phyloP scores from a whole-genome alignment of 2,888 invertebrate genomes.

The Hypolimnas misippus region DNA sequence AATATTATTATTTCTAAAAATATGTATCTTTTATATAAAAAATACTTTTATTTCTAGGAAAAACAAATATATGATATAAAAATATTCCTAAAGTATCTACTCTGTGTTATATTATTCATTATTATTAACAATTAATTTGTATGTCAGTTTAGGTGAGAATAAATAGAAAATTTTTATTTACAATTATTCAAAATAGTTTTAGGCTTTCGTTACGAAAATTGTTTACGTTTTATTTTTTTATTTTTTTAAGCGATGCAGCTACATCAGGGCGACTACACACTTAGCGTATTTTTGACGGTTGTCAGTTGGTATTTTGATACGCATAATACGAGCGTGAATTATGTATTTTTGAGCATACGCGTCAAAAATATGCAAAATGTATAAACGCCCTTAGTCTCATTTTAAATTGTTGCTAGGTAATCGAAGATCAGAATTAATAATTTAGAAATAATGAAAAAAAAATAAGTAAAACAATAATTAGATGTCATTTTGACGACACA shows the following conservation, averaged over 20 bases:
- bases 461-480: background rate
- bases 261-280: no score
- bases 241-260: background rate
- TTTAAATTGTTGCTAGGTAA: background rate
- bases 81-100: background rate
- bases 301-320: no score
- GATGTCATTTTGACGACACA: background rate
- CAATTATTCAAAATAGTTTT: conserved; percentile 6
- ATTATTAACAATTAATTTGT: background rate
- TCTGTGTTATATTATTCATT: background rate
- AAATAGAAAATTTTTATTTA: background rate
- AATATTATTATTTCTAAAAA: no score
- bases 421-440: background rate
- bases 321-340: no score
- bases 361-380: no score
- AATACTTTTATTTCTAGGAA: background rate
- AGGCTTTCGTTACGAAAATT: background rate
- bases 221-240: background rate
- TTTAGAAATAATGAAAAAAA: background rate
- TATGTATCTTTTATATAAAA: no score
- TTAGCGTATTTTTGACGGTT: no score
- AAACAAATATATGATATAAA: background rate
- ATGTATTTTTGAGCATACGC: background rate
- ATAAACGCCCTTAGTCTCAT: background rate
- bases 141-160: background rate